phyloP scores from a whole-genome alignment of 2,113 vertebrate genomes.

The Saimiri boliviensis region DNA sequence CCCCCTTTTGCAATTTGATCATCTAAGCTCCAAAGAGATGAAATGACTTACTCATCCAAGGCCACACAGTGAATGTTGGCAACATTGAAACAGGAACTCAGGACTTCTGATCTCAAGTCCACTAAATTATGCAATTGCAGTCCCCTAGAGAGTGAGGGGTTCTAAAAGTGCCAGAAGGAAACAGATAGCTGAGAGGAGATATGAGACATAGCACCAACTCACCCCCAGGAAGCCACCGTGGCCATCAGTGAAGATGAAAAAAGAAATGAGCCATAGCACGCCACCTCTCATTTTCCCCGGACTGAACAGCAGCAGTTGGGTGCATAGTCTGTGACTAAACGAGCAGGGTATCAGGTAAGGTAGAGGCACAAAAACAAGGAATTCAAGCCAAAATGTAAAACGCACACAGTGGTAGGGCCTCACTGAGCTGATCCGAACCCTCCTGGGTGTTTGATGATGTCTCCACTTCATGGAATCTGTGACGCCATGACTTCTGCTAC shows the following conservation, averaged over 20 bases:
- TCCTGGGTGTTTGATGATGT: background rate
- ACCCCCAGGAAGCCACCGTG: background rate
- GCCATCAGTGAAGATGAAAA: background rate
- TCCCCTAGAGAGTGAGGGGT: background rate
- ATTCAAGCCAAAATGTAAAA: background rate
- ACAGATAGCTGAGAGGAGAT: background rate
- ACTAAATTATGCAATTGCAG: background rate
- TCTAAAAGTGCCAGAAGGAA: background rate
- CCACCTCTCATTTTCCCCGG: slow-evolving; percentile 31
- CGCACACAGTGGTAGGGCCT: background rate
- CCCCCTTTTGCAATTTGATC: background rate
- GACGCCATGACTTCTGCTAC: background rate
- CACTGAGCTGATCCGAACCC: background rate
- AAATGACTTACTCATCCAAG: background rate
- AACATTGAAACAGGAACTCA: background rate
- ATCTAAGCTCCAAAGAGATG: background rate
- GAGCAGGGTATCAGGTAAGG: background rate
- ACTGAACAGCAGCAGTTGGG: background rate
- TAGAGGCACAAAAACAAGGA: background rate
- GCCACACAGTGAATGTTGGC: background rate
- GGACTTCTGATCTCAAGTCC: background rate
- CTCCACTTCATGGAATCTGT: background rate
- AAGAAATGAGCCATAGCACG: background rate
- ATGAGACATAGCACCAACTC: background rate
- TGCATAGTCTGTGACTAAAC: background rate